These are phyloP conservation scores for Macropodus opercularis DNA, from an alignment of 2,797 vertebrate genomes.

Conservation along the genomic window DNA sequence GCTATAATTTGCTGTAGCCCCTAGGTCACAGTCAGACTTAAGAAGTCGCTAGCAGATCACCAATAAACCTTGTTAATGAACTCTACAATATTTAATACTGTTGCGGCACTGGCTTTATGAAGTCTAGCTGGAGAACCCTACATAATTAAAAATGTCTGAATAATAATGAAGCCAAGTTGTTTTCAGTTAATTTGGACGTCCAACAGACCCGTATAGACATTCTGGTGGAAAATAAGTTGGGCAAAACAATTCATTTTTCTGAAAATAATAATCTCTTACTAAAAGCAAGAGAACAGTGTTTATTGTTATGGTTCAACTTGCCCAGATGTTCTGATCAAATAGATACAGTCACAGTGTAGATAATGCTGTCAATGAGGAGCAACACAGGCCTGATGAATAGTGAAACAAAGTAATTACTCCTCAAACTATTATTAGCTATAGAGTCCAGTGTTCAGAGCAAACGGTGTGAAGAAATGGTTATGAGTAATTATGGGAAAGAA, in stretches of 20 bases:
- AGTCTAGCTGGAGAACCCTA: conserved; percentile 63
- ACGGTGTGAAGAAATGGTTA: conserved; percentile 2
- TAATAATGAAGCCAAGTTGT: conserved; percentile 60
- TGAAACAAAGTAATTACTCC: background rate
- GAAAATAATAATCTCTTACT: conserved; percentile 9
- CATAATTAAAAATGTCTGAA: conserved; percentile 70
- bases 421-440: background rate
- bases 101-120: conserved; percentile 57
- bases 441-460: background rate
- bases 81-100: conserved; percentile 65
- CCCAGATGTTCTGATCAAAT: conserved; percentile 12
- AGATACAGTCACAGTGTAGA: background rate
- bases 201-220: conserved; percentile 34
- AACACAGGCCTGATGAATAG: background rate
- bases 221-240: conserved; percentile 23
- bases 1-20: conserved; percentile 60
- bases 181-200: conserved; percentile 51
- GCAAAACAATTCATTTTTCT: conserved; percentile 18
- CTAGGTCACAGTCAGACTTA: conserved; percentile 56
- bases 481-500: background rate
- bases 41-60: conserved; percentile 49
- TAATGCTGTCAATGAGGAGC: conserved; percentile 1
- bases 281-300: conserved; percentile 9
- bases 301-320: conserved; percentile 2
- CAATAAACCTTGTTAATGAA: conserved; percentile 72